Conservation (phyloP, 2,888 invertebrate genomes). For the Andrena hattorfiana region DNA sequence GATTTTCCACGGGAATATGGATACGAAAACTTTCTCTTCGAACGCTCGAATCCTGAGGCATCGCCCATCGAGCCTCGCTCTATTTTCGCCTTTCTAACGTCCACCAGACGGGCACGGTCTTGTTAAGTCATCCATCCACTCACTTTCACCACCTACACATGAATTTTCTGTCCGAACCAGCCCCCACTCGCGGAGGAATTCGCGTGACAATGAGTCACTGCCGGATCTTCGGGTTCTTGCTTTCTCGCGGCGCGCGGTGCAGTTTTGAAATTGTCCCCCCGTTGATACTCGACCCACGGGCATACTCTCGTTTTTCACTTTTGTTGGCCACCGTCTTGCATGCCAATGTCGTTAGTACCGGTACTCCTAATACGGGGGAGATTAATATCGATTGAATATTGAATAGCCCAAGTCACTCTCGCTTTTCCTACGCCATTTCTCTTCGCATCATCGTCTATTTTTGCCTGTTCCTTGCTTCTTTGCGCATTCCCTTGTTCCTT, state of each 20-base stretch:
- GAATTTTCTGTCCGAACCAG: constrained; percentile 71
- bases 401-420: constrained; percentile 46
- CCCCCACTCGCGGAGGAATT: constrained; percentile 38
- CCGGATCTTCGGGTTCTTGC: constrained; percentile 31
- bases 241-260: constrained; percentile 42
- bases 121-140: constrained; percentile 70
- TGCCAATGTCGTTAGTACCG: constrained; percentile 54
- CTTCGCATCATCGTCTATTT: constrained; percentile 40
- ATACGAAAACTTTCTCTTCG: neutral
- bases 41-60: neutral
- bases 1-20: no score
- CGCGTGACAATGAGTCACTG: constrained; percentile 71
- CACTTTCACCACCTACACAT: constrained; percentile 82
- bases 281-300: neutral
- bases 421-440: constrained; percentile 49
- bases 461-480: neutral
- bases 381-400: constrained; percentile 58
- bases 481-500: no score
- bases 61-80: constrained; percentile 36
- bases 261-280: constrained; percentile 54
- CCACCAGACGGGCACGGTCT: constrained; percentile 43
- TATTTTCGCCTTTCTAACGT: constrained; percentile 54
- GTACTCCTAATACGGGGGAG: constrained; percentile 54
- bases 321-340: constrained; percentile 58
- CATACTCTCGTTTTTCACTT: constrained; percentile 65